Conservation (phyloP, 2,888 invertebrate genomes). For the Trissonchulus latispiculum region DNA sequence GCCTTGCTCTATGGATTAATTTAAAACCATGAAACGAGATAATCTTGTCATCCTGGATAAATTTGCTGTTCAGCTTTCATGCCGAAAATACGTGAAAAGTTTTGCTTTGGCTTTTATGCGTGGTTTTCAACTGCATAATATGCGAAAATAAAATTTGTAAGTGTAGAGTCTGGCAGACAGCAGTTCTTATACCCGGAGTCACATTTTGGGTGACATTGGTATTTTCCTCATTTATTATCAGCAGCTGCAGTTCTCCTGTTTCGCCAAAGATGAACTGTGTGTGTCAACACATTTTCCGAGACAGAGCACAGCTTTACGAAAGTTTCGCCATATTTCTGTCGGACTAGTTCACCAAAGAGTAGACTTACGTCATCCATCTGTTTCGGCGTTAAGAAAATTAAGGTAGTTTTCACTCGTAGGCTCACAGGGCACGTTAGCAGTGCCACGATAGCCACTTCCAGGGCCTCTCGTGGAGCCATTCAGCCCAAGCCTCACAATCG, state of each 20-base stretch:
- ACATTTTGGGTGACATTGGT: too few relatives aligned
- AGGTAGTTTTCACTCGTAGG: conserved; percentile 14
- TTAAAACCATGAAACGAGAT: conserved; percentile 40
- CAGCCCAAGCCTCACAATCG: conserved; percentile 20
- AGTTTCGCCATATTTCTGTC: not conserved
- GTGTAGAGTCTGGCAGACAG: too few relatives aligned
- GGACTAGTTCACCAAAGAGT: not conserved
- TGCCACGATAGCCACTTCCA: conserved; percentile 21
- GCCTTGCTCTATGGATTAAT: conserved; percentile 39
- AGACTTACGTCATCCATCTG: not conserved
- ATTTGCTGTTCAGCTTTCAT: not conserved
- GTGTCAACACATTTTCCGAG: not conserved
- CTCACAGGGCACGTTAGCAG: not conserved
- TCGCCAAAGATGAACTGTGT: not conserved
- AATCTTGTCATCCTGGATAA: conserved; percentile 13
- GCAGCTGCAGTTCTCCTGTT: too few relatives aligned
- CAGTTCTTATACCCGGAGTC: too few relatives aligned
- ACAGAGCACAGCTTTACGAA: not conserved
- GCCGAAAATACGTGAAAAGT: not conserved
- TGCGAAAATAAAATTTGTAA: not conserved
- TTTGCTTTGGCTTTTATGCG: not conserved
- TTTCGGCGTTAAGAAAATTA: too few relatives aligned
- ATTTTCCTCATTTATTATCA: not conserved
- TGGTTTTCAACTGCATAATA: not conserved
- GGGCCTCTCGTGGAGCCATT: conserved; percentile 21